Evolutionary conservation across 2,888 invertebrate species (phyloP).

Genomic region (Plebejus anna): DNA sequence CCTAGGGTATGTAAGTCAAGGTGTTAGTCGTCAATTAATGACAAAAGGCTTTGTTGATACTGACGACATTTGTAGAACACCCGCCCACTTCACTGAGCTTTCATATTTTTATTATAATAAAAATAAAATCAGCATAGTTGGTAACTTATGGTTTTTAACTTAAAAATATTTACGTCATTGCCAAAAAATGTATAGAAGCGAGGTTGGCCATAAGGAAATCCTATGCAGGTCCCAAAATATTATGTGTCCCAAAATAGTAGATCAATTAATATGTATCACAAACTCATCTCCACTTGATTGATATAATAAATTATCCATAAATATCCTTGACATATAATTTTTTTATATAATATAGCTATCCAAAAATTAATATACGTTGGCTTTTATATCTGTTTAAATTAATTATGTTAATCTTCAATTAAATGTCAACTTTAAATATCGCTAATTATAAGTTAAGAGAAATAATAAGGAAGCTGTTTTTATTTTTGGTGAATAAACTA

Average conservation of each 20-base stretch:
- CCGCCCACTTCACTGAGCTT: background rate
- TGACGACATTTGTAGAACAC: background rate
- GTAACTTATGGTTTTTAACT: background rate
- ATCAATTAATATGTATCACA: background rate
- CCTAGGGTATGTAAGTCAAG: constrained; percentile 9
- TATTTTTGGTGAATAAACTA: background rate
- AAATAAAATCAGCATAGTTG: background rate
- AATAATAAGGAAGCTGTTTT: background rate
- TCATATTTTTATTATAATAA: background rate
- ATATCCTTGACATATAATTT: constrained; percentile 12
- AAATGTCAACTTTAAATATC: constrained; percentile 29
- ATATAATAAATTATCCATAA: constrained; percentile 8
- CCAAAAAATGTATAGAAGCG: background rate
- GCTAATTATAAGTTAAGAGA: background rate
- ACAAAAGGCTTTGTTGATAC: constrained; percentile 13
- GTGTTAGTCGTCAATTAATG: background rate
- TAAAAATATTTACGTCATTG: background rate
- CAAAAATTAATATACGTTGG: constrained; percentile 4
- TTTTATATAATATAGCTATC: background rate
- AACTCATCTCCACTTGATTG: constrained; percentile 13
- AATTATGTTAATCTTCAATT: constrained; percentile 27
- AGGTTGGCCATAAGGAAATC: constrained; percentile 11
- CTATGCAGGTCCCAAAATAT: background rate
- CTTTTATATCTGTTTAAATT: constrained; percentile 20
- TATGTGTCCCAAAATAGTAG: no score